Base-by-base conservation (phyloP, 2,888 invertebrate genomes). In the Sinodicranocentrus sp. region DNA sequence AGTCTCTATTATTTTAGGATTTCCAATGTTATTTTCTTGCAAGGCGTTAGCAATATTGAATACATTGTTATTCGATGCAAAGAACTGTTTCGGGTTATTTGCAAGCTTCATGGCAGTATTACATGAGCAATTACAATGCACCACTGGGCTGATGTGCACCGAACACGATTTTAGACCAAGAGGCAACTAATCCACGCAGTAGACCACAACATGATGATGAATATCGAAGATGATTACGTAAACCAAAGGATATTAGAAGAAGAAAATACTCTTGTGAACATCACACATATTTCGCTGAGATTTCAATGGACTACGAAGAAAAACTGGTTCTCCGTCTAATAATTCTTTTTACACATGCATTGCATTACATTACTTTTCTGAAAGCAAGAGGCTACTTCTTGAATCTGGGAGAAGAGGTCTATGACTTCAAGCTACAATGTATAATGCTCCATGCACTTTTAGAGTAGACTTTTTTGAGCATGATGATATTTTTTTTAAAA, bases 241-340 rank as follows among this genome's bases (percentile, higher is more conserved):
- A 57, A 57, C 15, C 44, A 3, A 15, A 52, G 48, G n/a, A 10
- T 5, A n/a, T n/a, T n/a, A n/a, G 10, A n/a, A 48, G 48, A 48
- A n/a, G 13, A 19, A 3, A 57, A 10, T 57, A 48, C 13, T 48
- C 2, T 10, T 5, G 2, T 48, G 13, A 15, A 48, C 54, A 28
- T 54, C 33, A 71, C 71, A 54, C 57, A 39, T 43, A 28, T 33
- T 72, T 23, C 26, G 59, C 10, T 57, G 25, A 19, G 25, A 25
- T 57, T 25, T 57, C 57, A 57, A 25, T 23, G 57, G 67, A 77
- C n/a, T 57, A 33, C 52, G 67, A 3, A 23, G 13, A 77, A 77
- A 75, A 77, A 77, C 76, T 77, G 76, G 76, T 77, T 77, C 67
- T 77, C 67, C 67, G 67, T 77, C 61, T 39, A 39, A 77, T 67